Base-by-base conservation (phyloP, 1,140 invertebrate species). In the Epicauta chinensis region DNA sequence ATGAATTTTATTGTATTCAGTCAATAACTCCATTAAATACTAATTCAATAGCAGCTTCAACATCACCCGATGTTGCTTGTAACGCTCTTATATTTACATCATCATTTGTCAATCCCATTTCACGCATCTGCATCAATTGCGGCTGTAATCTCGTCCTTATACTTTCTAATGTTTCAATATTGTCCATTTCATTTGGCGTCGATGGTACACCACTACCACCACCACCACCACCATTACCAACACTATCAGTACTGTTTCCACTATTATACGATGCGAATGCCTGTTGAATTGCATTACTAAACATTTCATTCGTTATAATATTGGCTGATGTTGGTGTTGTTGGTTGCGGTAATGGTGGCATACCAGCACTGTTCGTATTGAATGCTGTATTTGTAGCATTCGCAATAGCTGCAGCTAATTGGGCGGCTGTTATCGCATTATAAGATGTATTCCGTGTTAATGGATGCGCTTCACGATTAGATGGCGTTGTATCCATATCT, bases 51-150 rank as follows among this genome's bases (percentile, higher is more conserved):
- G 91, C 91, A 37, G 86, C 87, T 71, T 91, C 89, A 2, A 93
- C 83, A 73, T 93, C 86, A 2, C 90, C 89, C 66, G 84, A 83
- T 10, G 89, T 87, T 11, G 89, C 77, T 56, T 82, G 81, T 17
- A 94, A 71, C 12, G 88, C 91, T 73, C 86, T 84, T 16, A 95
- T 70, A 71, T 96, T 96, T 15, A 87, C 77, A 41, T 86, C 81
- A 61, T 91, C 81, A 71, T 97, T 86, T 1, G 81, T 76, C 63
- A 97, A 86, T 34, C 93, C 93, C 82, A 97, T 89, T 55, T 84
- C 81, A 31, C 85, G 77, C 76, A 97, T 82, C 64, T 91, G 85
- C 39, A 89, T 83, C 48, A 97, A 71, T 69, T 95, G 87, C 23
- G 71, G 56, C 39, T 64, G 53, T 32, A 65, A 60, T 43, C 60